Conservation (phyloP, 37 sponge, comb jelly and placozoan species). For the Ephydatia muelleri region DNA sequence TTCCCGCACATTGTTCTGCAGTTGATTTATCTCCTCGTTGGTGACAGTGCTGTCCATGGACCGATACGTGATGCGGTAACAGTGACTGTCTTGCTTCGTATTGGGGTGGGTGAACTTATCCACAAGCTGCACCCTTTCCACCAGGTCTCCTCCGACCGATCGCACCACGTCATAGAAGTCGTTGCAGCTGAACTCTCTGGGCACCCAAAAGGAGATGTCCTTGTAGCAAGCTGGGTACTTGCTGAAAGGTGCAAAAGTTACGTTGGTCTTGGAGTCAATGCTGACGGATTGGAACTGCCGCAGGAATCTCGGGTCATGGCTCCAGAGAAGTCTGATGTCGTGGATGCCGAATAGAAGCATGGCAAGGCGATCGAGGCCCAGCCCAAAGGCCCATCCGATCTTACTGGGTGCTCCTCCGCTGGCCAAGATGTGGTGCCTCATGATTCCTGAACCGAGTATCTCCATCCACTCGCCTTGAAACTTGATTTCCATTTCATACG, state of each 20-base stretch:
- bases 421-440: conserved; percentile 75
- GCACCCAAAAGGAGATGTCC: conserved; percentile 87
- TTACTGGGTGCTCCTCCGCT: conserved; percentile 54
- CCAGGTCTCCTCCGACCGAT: conserved; percentile 64
- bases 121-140: conserved; percentile 76
- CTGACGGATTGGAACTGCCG: conserved; percentile 71
- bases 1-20: conserved; percentile 55
- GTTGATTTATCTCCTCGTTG: conserved; percentile 59
- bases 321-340: conserved; percentile 95
- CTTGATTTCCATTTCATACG: conserved; percentile 90
- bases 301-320: conserved; percentile 75
- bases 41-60: conserved; percentile 85
- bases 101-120: conserved; percentile 66
- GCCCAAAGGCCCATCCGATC: conserved; percentile 96
- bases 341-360: conserved; percentile 92
- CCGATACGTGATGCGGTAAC: conserved; percentile 79
- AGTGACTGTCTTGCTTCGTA: conserved; percentile 47
- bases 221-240: conserved; percentile 76
- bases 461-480: conserved; percentile 93
- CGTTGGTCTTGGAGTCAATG: conserved; percentile 39
- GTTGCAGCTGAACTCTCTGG: conserved; percentile 54
- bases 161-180: conserved; percentile 85
- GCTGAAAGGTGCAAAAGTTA: conserved; percentile 68
- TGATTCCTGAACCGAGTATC: conserved; percentile 90
- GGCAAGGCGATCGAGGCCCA: conserved; percentile 93